These are phyloP conservation scores for Laodelphax striatellus DNA, from an alignment of 1,140 invertebrate genomes.

Conservation along the genomic window DNA sequence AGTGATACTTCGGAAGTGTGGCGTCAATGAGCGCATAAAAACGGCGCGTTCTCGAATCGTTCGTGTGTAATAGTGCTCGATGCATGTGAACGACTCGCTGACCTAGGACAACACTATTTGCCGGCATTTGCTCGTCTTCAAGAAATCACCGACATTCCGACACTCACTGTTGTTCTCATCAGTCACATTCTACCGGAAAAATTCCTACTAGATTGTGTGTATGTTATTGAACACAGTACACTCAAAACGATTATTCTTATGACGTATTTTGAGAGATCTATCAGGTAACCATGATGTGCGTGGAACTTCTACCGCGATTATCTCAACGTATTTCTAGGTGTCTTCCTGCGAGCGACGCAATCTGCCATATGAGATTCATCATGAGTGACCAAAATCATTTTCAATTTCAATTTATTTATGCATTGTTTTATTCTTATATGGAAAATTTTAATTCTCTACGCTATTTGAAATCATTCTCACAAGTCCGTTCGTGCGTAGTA, in stretches of 20 bases:
- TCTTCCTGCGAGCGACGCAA: constrained; percentile 68
- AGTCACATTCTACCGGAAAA: constrained; percentile 71
- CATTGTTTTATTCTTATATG: no score
- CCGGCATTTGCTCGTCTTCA: constrained; percentile 55
- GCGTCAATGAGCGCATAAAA: no score
- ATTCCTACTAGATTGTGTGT: constrained; percentile 57
- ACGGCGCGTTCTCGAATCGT: neutral
- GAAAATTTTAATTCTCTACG: no score
- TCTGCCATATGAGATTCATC: constrained; percentile 62
- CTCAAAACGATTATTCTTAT: constrained; percentile 67
- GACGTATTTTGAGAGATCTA: no score
- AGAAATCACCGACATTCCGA: constrained; percentile 51
- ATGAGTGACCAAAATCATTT: constrained; percentile 41
- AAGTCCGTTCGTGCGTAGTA: no score
- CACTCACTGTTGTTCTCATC: constrained; percentile 64
- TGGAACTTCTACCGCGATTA: constrained; percentile 63
- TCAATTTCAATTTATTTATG: no score
- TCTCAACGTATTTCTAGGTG: constrained; percentile 63
- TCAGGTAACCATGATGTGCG: constrained; percentile 29
- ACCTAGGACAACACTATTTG: constrained; percentile 58
- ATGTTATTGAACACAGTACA: constrained; percentile 65
- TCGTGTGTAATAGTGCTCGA: constrained; percentile 46
- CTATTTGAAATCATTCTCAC: no score
- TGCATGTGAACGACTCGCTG: constrained; percentile 61
- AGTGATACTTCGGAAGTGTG: no score